Conservation (phyloP, 2,113 vertebrate species). For the Podarcis muralis region DNA sequence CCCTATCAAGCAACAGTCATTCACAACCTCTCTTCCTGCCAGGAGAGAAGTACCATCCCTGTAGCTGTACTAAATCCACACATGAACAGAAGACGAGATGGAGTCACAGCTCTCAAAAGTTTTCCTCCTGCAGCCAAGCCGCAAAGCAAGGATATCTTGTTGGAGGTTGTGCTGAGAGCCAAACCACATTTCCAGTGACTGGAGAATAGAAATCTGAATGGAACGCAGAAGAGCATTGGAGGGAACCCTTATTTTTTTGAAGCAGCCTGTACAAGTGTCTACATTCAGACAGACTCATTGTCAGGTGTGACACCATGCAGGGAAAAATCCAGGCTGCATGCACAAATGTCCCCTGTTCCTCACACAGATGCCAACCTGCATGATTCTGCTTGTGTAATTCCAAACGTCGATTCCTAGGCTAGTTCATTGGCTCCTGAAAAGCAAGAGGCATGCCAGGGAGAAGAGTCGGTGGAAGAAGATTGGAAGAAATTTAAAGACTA, state of each 20-base stretch:
- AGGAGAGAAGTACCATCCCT: background rate
- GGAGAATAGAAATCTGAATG: background rate
- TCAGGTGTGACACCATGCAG: background rate
- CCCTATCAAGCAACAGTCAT: background rate
- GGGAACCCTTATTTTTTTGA: background rate
- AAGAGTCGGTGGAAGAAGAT: too few species aligned
- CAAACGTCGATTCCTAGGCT: background rate
- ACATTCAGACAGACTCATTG: background rate
- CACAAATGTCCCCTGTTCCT: background rate
- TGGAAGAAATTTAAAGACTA: too few species aligned
- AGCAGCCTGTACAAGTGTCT: background rate
- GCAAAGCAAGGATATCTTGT: background rate
- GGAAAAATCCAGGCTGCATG: background rate
- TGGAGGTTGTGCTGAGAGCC: background rate
- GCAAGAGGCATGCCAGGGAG: background rate
- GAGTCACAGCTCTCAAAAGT: background rate
- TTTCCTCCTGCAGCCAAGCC: background rate
- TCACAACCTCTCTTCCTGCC: background rate
- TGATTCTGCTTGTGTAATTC: background rate
- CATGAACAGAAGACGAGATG: background rate
- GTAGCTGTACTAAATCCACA: background rate
- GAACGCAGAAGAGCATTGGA: background rate
- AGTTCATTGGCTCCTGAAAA: background rate
- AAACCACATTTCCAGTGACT: background rate
- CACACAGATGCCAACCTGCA: background rate